phyloP scores from a whole-genome alignment of 1,140 invertebrate species.

The Pteromalus puparum region DNA sequence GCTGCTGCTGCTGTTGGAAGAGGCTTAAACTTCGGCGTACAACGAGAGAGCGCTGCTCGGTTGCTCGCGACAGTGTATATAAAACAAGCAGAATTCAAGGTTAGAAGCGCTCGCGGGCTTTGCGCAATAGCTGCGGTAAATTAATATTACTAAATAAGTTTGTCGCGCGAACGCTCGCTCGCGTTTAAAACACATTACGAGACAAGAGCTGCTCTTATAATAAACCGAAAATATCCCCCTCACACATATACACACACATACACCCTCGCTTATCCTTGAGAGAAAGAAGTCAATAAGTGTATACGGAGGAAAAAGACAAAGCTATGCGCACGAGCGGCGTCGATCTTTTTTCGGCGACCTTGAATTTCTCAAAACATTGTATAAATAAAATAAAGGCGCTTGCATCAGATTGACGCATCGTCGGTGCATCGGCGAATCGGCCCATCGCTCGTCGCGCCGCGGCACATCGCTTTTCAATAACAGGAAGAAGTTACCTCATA shows the following conservation, averaged over 20 bases:
- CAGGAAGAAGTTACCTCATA: slow-evolving; percentile 49
- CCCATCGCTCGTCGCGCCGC: neutral
- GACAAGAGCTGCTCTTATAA: neutral
- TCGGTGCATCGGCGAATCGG: neutral
- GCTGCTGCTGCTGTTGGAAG: neutral
- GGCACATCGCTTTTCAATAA: slow-evolving; percentile 43
- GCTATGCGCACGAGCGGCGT: neutral
- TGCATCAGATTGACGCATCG: slow-evolving; percentile 27
- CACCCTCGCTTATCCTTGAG: neutral
- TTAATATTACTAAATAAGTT: slow-evolving; percentile 42
- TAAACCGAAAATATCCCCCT: slow-evolving; percentile 40
- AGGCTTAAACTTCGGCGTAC: neutral
- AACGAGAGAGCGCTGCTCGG: neutral
- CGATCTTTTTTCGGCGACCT: neutral
- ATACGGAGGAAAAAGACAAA: neutral
- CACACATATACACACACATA: neutral
- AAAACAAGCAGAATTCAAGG: slow-evolving; percentile 39
- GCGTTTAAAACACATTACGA: slow-evolving; percentile 8
- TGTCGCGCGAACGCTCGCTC: neutral
- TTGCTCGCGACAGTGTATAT: slow-evolving; percentile 31
- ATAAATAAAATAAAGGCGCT: slow-evolving; percentile 33
- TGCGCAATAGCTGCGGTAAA: slow-evolving; percentile 41
- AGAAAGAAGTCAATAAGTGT: neutral
- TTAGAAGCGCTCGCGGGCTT: slow-evolving; percentile 22
- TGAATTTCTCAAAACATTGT: slow-evolving; percentile 31